Evolutionary conservation across 2,797 vertebrate genomes (phyloP), one percentile per base, ranked within the genome.

Genomic region (Hydrolagus colliei): DNA sequence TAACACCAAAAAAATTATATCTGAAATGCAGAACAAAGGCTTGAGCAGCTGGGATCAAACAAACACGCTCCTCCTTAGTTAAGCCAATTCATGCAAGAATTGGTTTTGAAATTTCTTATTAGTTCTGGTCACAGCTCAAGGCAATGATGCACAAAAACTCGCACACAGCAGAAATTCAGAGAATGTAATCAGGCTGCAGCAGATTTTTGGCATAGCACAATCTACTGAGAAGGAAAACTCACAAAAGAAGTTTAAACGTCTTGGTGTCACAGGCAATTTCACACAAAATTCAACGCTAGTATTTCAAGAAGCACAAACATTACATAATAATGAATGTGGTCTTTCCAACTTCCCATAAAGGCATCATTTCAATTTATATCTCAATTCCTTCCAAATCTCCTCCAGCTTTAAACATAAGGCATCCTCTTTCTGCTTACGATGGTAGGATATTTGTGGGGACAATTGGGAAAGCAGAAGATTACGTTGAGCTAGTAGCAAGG

Each of bases 141-240:
- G 14, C 79, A 84, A 52, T 52, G 79, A 84, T 84, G 65, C 79
- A 84, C 27, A 82, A 82, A 67, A 67, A 32, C 22, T 59, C 74
- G 27, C 78, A 11, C 27, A 67, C 63, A 80, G 62, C 65, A 84
- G 32, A 84, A 71, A 84, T 68, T 22, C 16, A 20, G 32, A 41
- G 27, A 84, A 84, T 68, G 14, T 68, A 84, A 71, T 84, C 79
- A 84, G 65, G 9, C 32, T 41, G 0, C 2, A 41, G 79, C 32
- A 68, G 32, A 84, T 68, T 71, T 84, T 41, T 84, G 20, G 27
- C 79, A 71, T 13, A n/a, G 32, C 65, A 52, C 65, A 84, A 84
- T 84, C 68, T 67, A 84, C 18, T 12, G 32, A 20, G 32, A 67
- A 77, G 9, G 52, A 35, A 68, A 18, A 68, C 27, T 10, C 27